Percentiles rank a stretch among this genome's conserved stretches.
phyloP scores from a whole-genome alignment of 2,113 vertebrate genomes.

The Thryonomys swinderianus region DNA sequence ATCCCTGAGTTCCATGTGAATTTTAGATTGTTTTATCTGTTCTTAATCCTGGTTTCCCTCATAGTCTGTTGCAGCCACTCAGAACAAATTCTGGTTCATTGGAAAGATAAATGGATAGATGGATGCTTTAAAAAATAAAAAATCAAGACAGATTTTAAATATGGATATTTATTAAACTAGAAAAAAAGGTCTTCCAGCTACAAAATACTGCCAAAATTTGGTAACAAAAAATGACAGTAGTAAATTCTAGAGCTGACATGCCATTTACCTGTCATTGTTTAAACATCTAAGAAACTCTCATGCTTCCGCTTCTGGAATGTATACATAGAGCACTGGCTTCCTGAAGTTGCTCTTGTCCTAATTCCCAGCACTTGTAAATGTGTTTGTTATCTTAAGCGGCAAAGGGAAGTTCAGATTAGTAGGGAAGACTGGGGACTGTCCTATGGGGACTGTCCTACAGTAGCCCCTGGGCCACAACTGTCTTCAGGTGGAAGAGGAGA shows the following conservation, averaged over 20 bases:
- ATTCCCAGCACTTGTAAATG: neutral
- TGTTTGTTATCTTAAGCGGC: neutral
- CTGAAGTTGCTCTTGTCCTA: neutral
- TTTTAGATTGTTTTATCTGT: neutral
- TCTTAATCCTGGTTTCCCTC: neutral
- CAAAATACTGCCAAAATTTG: neutral
- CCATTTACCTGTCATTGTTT: neutral
- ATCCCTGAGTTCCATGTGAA: neutral
- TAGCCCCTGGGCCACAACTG: neutral
- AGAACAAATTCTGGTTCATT: neutral
- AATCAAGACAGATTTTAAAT: constrained; percentile 35
- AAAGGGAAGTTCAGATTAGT: neutral
- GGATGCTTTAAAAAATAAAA: neutral
- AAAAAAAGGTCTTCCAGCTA: neutral
- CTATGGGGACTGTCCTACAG: neutral
- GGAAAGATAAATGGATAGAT: neutral
- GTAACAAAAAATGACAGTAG: neutral
- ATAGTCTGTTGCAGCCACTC: neutral
- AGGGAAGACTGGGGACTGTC: neutral
- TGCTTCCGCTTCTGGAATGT: neutral
- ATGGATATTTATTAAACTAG: neutral
- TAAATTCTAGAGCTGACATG: neutral
- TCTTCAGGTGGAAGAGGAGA: neutral
- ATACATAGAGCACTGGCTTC: neutral
- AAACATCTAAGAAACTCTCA: neutral